These are phyloP conservation scores for Artemia sinica DNA, from an alignment of 2,888 invertebrate genomes.

Conservation along the genomic window DNA sequence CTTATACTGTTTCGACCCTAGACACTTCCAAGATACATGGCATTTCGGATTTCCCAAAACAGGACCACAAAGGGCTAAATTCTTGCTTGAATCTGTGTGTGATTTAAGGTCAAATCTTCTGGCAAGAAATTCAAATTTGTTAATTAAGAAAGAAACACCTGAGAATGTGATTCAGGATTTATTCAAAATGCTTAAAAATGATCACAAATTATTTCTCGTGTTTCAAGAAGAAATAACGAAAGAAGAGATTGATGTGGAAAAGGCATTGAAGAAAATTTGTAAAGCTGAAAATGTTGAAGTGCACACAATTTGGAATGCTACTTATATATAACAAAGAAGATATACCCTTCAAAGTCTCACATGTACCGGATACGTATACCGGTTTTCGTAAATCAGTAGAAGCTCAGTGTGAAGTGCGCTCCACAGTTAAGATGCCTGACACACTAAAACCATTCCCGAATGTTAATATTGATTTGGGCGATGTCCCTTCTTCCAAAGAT, in stretches of 20 bases:
- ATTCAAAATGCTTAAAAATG: conserved; percentile 30
- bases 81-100: conserved; percentile 24
- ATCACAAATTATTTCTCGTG: conserved; percentile 21
- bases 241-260: conserved; percentile 26
- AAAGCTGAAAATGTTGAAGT: conserved; percentile 19
- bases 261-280: conserved; percentile 21
- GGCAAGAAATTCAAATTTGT: conserved; percentile 28
- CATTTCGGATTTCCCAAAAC: conserved; percentile 26
- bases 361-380: conserved; percentile 26
- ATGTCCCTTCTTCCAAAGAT: conserved; percentile 20
- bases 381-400: conserved; percentile 26
- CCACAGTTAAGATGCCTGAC: conserved; percentile 25
- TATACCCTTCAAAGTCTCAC: conserved; percentile 24
- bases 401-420: conserved; percentile 22
- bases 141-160: conserved; percentile 29
- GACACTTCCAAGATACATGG: conserved; percentile 25
- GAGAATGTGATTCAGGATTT: conserved; percentile 28
- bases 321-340: conserved; percentile 26
- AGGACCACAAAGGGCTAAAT: conserved; percentile 25
- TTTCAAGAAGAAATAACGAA: conserved; percentile 26
- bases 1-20: conserved; percentile 26
- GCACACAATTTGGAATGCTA: conserved; percentile 25
- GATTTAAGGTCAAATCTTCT: conserved; percentile 23
- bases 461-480: conserved; percentile 21
- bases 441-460: conserved; percentile 24